These are phyloP conservation scores for Camponotus floridanus DNA, from an alignment of 1,140 invertebrate species.

Conservation along the genomic window DNA sequence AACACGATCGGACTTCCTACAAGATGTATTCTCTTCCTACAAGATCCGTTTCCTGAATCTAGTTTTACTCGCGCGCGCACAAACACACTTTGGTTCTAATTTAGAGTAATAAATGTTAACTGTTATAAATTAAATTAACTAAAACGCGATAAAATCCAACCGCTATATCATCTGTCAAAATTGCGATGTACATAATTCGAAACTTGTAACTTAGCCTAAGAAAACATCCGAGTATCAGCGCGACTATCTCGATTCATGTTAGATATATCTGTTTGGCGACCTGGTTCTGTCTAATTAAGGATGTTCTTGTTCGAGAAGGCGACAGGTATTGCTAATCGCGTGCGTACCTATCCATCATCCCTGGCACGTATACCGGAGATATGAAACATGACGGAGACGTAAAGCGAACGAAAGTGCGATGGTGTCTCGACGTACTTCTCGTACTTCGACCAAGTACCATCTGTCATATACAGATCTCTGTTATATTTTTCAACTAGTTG, in stretches of 20 bases:
- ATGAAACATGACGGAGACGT: slow-evolving; percentile 29
- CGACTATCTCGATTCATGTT: slow-evolving; percentile 15
- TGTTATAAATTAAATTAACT: neutral
- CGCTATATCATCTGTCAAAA: neutral
- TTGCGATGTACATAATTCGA: neutral
- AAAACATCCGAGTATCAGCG: neutral
- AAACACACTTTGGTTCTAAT: neutral
- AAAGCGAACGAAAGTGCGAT: slow-evolving; percentile 26
- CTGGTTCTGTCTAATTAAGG: slow-evolving; percentile 49
- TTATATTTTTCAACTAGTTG: neutral
- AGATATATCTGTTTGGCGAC: slow-evolving; percentile 36
- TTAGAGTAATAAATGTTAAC: slow-evolving; percentile 6
- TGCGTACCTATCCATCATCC: slow-evolving; percentile 38
- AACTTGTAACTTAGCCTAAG: neutral
- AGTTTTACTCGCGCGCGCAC: neutral
- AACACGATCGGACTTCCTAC: neutral
- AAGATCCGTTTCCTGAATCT: neutral
- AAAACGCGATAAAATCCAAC: neutral
- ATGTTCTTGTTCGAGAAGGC: slow-evolving; percentile 25
- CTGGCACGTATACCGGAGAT: neutral
- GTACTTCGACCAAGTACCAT: neutral
- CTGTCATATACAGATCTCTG: neutral
- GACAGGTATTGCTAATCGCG: slow-evolving; percentile 51
- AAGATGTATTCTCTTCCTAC: neutral
- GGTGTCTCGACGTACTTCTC: slow-evolving; percentile 5